These are phyloP conservation scores for Heliopora coerulea DNA, from an alignment of 92 coral and sea anemone genomes.

Conservation along the genomic window DNA sequence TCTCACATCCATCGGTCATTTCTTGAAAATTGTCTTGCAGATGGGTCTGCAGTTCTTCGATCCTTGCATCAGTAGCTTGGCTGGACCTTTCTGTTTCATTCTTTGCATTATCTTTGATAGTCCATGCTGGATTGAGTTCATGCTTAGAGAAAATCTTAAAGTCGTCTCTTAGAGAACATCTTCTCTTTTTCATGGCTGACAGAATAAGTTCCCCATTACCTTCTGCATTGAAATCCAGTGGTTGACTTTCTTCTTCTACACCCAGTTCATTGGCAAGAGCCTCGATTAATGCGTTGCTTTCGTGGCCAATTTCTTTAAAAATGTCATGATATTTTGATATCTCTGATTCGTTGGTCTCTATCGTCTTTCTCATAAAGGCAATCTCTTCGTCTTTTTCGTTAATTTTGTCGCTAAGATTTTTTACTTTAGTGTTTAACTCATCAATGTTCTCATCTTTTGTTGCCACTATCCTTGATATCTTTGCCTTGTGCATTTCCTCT, in stretches of 20 bases:
- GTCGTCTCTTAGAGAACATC: slow-evolving; percentile 22
- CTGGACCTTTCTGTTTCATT: not conserved
- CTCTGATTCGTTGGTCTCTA: not conserved
- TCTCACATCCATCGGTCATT: not conserved
- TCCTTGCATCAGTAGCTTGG: not conserved
- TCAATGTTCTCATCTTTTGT: not conserved
- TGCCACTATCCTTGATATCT: not conserved
- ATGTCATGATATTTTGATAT: slow-evolving; percentile 4
- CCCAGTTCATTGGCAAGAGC: slow-evolving; percentile 30
- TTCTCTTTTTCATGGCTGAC: slow-evolving; percentile 8
- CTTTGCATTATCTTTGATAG: not conserved
- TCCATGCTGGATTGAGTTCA: not conserved
- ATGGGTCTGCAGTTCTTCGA: slow-evolving; percentile 9
- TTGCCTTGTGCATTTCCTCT: slow-evolving; percentile 14
- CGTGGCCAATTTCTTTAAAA: slow-evolving; percentile 12
- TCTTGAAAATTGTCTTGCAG: slow-evolving; percentile 17
- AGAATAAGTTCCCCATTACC: slow-evolving; percentile 17
- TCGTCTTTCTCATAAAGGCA: not conserved
- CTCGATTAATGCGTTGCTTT: slow-evolving; percentile 7
- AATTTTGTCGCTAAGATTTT: slow-evolving; percentile 1
- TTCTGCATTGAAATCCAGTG: not conserved
- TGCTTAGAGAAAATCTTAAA: slow-evolving; percentile 6
- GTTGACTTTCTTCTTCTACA: slow-evolving; percentile 4
- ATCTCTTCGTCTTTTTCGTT: slow-evolving; percentile 5
- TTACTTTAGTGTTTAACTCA: not conserved